phyloP scores from a whole-genome alignment of 2,888 invertebrate species.

The Tetramorium bicarinatum region DNA sequence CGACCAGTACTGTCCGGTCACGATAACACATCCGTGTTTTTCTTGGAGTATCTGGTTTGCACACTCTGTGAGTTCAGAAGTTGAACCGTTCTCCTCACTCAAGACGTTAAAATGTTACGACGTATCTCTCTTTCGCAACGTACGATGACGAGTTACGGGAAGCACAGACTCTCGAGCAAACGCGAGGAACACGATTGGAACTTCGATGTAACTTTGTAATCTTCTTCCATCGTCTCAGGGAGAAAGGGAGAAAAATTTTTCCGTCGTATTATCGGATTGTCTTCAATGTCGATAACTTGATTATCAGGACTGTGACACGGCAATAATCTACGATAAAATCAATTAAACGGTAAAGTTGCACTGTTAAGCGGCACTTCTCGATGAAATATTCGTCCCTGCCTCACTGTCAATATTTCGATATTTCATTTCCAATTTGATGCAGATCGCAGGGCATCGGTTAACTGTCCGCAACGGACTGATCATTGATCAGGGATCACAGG shows the following conservation, averaged over 20 bases:
- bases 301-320: not conserved
- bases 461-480: not conserved
- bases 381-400: not conserved
- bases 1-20: not conserved
- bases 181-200: not conserved
- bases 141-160: not conserved
- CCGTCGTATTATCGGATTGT: not conserved
- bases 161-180: not conserved
- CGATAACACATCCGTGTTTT: not conserved
- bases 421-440: not conserved
- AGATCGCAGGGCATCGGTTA: not conserved
- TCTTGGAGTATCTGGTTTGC: too few relatives aligned
- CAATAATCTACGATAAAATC: not conserved
- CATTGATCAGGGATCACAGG: not conserved
- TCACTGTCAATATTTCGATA: not conserved
- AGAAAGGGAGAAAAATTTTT: too few relatives aligned
- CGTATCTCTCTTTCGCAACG: not conserved
- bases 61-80: not conserved
- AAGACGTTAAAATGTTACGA: not conserved
- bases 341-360: not conserved
- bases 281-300: constrained; percentile 4
- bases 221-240: not conserved
- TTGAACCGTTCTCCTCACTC: not conserved
- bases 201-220: not conserved
- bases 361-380: constrained; percentile 23